Conservation (phyloP, 2,797 vertebrate genomes). For the Peromyscus attwateri region DNA sequence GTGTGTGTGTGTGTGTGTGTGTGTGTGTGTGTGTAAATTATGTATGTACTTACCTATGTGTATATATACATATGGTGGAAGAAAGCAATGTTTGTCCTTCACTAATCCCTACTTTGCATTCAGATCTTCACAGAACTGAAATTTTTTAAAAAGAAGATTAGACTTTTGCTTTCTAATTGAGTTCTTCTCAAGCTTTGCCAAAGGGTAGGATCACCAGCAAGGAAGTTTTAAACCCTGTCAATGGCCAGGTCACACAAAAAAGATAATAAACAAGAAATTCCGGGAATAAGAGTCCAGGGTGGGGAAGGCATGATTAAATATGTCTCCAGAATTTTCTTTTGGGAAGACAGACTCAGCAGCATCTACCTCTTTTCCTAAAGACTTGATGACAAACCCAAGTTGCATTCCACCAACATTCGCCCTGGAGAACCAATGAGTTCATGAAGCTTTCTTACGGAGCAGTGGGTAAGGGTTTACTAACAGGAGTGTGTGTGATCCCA, state of each 20-base stretch:
- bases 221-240: not conserved
- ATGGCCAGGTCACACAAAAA: not conserved
- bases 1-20: not conserved
- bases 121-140: not conserved
- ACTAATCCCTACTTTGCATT: not conserved
- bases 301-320: not conserved
- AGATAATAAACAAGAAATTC: not conserved
- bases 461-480: too few relatives aligned
- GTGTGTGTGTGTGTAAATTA: not conserved
- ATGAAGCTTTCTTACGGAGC: too few relatives aligned
- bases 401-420: not conserved
- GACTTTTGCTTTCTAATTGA: not conserved
- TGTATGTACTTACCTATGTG: too few relatives aligned
- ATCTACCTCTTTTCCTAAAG: not conserved
- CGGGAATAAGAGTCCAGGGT: not conserved
- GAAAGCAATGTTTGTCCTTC: not conserved
- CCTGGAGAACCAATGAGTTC: not conserved
- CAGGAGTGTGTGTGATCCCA: not conserved
- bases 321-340: not conserved
- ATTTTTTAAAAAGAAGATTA: not conserved
- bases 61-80: not conserved
- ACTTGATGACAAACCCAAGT: not conserved
- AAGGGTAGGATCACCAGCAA: not conserved
- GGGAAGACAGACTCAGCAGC: not conserved
- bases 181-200: not conserved